Conservation (phyloP, 1,140 invertebrate species). For the Centruroides sculpturatus region DNA sequence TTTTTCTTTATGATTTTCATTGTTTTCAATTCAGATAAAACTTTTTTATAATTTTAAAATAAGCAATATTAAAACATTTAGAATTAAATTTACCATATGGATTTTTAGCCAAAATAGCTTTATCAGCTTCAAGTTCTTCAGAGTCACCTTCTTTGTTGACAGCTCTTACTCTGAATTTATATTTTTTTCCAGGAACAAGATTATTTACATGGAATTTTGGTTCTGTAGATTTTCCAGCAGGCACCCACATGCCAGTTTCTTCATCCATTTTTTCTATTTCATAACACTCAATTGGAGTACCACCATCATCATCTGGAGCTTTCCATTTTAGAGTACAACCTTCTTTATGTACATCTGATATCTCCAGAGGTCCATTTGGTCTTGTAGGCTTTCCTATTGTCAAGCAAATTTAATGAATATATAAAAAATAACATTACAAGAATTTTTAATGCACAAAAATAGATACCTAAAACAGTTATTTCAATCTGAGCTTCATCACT, state of each 20-base stretch:
- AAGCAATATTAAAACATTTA: background rate
- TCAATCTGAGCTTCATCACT: conserved; percentile 85
- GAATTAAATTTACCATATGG: conserved; percentile 58
- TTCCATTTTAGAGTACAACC: conserved; percentile 87
- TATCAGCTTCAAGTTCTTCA: conserved; percentile 84
- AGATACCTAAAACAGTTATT: conserved; percentile 59
- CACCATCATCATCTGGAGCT: conserved; percentile 79
- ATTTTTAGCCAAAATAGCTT: conserved; percentile 94
- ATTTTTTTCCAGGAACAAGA: conserved; percentile 84
- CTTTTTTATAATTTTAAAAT: too few species aligned
- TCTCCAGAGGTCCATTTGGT: conserved; percentile 74
- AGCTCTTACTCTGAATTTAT: conserved; percentile 96
- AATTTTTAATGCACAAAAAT: conserved; percentile 3
- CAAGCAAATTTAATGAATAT: conserved; percentile 17
- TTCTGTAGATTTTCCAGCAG: conserved; percentile 61
- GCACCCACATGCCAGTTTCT: conserved; percentile 80
- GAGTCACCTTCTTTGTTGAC: conserved; percentile 98
- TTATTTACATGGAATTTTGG: conserved; percentile 71
- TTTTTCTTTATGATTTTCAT: too few species aligned
- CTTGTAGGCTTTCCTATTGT: conserved; percentile 43
- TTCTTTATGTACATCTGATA: conserved; percentile 80
- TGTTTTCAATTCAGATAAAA: too few species aligned
- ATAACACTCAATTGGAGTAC: conserved; percentile 82
- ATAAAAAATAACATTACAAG: conserved; percentile 5
- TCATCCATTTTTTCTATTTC: conserved; percentile 94